Evolutionary conservation across 2,113 vertebrate genomes (phyloP), one percentile per base, ranked within the genome.

Genomic region (Syrrhaptes paradoxus): DNA sequence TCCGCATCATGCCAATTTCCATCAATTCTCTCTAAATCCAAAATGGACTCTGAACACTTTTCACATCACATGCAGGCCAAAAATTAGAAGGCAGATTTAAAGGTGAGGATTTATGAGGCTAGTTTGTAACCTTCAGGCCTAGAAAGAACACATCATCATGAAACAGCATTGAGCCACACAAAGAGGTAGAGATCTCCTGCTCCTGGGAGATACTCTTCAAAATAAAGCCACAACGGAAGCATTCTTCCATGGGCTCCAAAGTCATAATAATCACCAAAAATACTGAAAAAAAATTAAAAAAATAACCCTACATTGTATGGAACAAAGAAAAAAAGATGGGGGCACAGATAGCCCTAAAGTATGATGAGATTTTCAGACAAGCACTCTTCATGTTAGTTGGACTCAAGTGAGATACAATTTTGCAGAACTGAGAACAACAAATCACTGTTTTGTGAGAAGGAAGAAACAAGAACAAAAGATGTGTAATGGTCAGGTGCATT

Each of bases 401-500:
- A 61, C 5, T 11, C 26, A 82, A 24, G 1, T 34, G 18, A 43
- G 38, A 59, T 3, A 67, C 1, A 62, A 12, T 57, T 80, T 52
- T 71, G 38, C 18, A 86, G 48, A 88, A 58, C 63, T 94, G 28
- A 80, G 32, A 78, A 65, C 11, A 85, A 43, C 8, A 84, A 55
- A 67, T 45, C 8, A 8, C 25, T 76, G 1, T 58, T 48, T 85
- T 72, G 48, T 66, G 26, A 76, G 25, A 75, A n/a, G 36, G 14
- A 62, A 52, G 20, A 62, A 78, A 66, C 19, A 54, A 49, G 41
- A 78, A 85, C 0, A 3, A 59, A 34, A 68, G 26, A 45, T 7
- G 12, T 25, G 4, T 26, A 80, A 59, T 1, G 8, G 26, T 22
- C 1, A 52, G 0, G 0, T 55, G 11, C 31, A 59, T 59, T 78